phyloP scores from a whole-genome alignment of 2,113 vertebrate genomes.

The Otus sunia region DNA sequence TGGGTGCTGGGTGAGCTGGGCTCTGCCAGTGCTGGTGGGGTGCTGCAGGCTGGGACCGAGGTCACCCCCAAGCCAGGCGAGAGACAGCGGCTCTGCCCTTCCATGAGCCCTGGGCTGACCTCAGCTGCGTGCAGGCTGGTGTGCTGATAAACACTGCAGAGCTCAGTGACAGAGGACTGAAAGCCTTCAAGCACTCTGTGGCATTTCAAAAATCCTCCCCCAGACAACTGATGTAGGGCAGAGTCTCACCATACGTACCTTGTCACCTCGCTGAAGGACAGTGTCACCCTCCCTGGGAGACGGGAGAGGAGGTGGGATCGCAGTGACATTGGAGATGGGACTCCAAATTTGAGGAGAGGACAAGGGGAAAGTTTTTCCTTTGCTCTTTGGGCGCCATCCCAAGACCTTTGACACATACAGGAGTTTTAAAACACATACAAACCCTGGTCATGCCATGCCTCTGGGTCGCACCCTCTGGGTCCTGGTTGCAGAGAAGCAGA shows the following conservation, averaged over 20 bases:
- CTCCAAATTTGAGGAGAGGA: not conserved
- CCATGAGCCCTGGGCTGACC: not conserved
- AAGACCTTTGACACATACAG: not conserved
- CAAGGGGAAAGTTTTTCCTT: not conserved
- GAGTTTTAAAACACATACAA: not conserved
- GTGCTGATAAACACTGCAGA: not conserved
- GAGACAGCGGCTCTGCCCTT: not conserved
- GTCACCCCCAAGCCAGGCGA: not conserved
- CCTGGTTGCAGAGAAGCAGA: fast-evolving
- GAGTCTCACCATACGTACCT: fast-evolving
- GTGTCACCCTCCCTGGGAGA: not conserved
- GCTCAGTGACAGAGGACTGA: not conserved
- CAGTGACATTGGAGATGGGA: not conserved
- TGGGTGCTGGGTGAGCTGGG: not conserved
- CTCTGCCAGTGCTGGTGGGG: not conserved
- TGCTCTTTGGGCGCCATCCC: not conserved
- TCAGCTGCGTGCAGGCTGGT: not conserved
- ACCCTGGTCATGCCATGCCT: fast-evolving
- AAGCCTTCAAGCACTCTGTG: not conserved
- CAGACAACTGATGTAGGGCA: not conserved
- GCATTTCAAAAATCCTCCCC: not conserved
- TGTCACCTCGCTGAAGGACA: not conserved
- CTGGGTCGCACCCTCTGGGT: not conserved
- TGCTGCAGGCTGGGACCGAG: not conserved
- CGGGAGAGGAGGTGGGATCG: not conserved